phyloP scores from a whole-genome alignment of 2,888 invertebrate genomes.

The Venustoraphidia nigricollis region DNA sequence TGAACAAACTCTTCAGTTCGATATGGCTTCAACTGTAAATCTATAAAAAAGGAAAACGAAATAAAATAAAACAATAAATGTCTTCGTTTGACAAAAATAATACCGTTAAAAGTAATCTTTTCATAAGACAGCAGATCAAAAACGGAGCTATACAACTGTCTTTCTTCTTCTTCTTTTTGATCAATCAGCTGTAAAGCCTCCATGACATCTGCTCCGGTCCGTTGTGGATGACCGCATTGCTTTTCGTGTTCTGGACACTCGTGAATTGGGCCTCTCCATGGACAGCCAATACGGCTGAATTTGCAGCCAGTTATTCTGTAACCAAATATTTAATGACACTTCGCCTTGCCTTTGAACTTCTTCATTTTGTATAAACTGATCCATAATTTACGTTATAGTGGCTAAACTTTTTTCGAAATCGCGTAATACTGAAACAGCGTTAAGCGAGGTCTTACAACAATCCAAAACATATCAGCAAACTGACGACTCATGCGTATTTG shows the following conservation, averaged over 20 bases:
- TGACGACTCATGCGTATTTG: too few species aligned
- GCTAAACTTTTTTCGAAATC: too few species aligned
- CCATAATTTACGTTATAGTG: too few species aligned
- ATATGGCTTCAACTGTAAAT: conserved; percentile 87
- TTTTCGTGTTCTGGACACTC: conserved; percentile 66
- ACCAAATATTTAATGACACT: conserved; percentile 3
- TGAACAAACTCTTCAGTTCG: conserved; percentile 91
- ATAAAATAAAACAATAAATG: too few species aligned
- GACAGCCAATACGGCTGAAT: conserved; percentile 75
- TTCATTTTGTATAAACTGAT: too few species aligned
- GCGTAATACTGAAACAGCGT: too few species aligned
- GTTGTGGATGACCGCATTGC: conserved; percentile 64
- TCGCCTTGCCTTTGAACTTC: too few species aligned
- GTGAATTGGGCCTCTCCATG: conserved; percentile 83
- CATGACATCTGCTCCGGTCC: conserved; percentile 74
- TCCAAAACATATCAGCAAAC: too few species aligned
- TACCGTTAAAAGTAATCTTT: conserved; percentile 87
- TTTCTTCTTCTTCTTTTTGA: conserved; percentile 49
- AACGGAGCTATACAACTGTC: conserved; percentile 59
- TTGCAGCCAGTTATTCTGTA: conserved; percentile 60
- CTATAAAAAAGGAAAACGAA: conserved; percentile 32
- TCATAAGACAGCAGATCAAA: conserved; percentile 82
- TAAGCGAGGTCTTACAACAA: too few species aligned
- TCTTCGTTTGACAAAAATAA: conserved; percentile 13
- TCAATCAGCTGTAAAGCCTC: conserved; percentile 62